Percentiles rank a stretch among this genome's conserved stretches.
Conservation (phyloP, 2,113 vertebrate genomes). For the Cavia porcellus region DNA sequence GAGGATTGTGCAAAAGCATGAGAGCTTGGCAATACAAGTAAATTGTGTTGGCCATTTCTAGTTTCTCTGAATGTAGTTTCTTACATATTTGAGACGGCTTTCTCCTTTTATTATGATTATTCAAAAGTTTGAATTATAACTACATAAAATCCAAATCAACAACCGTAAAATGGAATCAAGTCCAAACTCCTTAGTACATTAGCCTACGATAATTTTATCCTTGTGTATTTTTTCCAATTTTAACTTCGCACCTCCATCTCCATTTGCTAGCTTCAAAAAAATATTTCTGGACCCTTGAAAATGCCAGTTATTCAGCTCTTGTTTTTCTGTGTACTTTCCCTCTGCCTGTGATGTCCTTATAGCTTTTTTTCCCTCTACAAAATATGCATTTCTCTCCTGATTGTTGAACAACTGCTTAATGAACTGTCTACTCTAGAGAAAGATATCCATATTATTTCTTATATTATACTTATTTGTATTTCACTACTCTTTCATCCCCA, state of each 20-base stretch:
- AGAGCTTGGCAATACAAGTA: not conserved
- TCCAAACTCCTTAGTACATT: not conserved
- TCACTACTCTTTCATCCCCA: not conserved
- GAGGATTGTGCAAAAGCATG: not conserved
- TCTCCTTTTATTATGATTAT: not conserved
- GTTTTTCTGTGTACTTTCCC: not conserved
- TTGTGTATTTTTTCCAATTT: not conserved
- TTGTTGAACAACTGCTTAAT: not conserved
- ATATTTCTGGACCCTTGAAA: not conserved
- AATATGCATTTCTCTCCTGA: not conserved
- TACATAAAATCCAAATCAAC: slow-evolving; percentile 46
- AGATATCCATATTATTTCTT: not conserved
- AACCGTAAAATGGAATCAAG: not conserved
- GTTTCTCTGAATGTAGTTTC: not conserved
- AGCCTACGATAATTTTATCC: not conserved
- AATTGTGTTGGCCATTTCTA: not conserved
- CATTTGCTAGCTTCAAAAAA: not conserved
- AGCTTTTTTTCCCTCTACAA: not conserved
- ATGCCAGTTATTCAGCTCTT: not conserved
- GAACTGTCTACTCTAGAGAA: not conserved
- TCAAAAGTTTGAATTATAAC: slow-evolving; percentile 30
- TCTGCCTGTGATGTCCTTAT: not conserved
- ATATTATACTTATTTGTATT: not conserved
- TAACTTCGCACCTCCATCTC: not conserved
- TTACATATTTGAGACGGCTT: not conserved